Evolutionary conservation across 2,797 vertebrate genomes (phyloP), one percentile per base, ranked within the genome.

Genomic region (Pseudopleuronectes americanus): DNA sequence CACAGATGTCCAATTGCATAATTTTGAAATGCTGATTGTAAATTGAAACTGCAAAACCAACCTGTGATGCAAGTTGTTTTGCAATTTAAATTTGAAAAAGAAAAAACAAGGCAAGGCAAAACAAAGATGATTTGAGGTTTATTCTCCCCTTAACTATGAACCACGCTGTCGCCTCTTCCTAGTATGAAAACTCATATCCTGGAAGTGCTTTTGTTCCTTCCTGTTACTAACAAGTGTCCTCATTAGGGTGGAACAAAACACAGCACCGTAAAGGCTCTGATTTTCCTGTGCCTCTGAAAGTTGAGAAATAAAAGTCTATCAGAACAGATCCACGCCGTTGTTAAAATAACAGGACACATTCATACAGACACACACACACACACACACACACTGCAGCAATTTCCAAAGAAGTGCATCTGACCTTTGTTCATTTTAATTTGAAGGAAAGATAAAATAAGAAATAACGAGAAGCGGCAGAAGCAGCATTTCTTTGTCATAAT

Each of bases 361-460:
- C 79, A 71, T n/a, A 68, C 69, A 2, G 4, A 55, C 69, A 57
- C 61, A 62, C 58, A 56, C 57, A 55, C 69, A 57, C 61, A 62
- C 58, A 56, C 57, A 81, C 4, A 74, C 68, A 78, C 84, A 62
- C 81, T 67, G 86, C 88, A 89, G 85, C 83, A 79, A 72, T 58
- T 60, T 75, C 64, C 72, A 84, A 69, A 88, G 71, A 89, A 84
- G 85, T 84, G 86, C 86, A 85, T 87, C 83, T 84, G 72, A 86
- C 73, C 69, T 85, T 90, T 90, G 88, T 89, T 90, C 83, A 68
- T 84, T 81, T 83, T 26, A 77, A 71, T 77, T 76, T 68, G 16
- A 70, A 68, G 28, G 60, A 56, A 70, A 70, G 41, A 45, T 17
- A 12, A 62, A 36, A 76, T 61, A 61, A 26, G 60, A 72, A 64